These are phyloP conservation scores for Alethe diademata DNA, from an alignment of 2,113 vertebrate species.

Conservation along the genomic window DNA sequence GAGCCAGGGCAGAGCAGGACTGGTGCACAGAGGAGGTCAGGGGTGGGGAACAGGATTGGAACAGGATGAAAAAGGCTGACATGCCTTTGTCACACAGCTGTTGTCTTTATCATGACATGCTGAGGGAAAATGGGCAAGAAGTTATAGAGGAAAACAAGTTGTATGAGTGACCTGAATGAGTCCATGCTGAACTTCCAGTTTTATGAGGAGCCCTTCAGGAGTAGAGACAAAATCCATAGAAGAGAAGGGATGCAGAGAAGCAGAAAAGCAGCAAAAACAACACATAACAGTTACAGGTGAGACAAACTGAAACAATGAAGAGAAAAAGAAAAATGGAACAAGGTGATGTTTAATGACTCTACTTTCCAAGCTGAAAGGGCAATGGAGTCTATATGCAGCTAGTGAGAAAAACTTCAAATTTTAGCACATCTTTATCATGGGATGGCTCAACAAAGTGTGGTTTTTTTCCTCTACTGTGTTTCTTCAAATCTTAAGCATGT, in stretches of 20 bases:
- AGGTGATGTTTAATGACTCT: neutral
- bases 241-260: neutral
- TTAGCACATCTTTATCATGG: neutral
- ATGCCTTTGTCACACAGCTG: neutral
- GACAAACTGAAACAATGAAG: neutral
- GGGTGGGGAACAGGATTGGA: accelerated
- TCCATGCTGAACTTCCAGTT: neutral
- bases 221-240: neutral
- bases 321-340: neutral
- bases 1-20: neutral
- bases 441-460: neutral
- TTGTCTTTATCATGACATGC: neutral
- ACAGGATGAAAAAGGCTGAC: neutral
- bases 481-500: neutral
- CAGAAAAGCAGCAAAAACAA: neutral
- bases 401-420: neutral
- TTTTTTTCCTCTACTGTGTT: neutral
- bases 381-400: neutral
- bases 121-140: neutral
- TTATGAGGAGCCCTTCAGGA: neutral
- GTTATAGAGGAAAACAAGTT: neutral
- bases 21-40: neutral
- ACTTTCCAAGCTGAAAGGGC: neutral
- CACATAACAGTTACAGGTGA: neutral
- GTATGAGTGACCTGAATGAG: neutral